Conservation (phyloP, 2,113 vertebrate genomes). For the Megaceryle torquata region DNA sequence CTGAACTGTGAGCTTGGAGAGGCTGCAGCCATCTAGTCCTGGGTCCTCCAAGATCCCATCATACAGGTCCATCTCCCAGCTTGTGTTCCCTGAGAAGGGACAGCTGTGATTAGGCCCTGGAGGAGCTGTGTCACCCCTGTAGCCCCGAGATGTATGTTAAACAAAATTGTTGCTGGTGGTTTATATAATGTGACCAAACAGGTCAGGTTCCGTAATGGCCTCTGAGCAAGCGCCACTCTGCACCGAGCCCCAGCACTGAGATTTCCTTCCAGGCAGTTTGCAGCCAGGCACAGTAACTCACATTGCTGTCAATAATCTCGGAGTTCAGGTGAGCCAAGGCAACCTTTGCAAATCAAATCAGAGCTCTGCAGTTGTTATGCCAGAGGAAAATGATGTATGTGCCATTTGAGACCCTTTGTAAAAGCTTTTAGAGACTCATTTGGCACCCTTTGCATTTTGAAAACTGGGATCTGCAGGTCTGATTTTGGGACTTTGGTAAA, state of each 20-base stretch:
- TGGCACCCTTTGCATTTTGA: not conserved
- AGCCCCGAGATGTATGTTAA: not conserved
- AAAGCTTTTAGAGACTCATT: not conserved
- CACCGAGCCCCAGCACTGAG: not conserved
- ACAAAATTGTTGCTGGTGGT: not conserved
- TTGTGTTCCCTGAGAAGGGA: not conserved
- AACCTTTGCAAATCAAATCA: not conserved
- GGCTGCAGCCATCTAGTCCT: rapidly evolving
- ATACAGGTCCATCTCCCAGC: rapidly evolving
- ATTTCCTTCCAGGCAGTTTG: not conserved
- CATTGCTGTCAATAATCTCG: not conserved
- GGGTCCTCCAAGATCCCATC: not conserved
- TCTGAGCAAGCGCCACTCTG: not conserved
- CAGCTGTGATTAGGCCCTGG: not conserved
- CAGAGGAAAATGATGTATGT: not conserved
- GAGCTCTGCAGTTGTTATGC: not conserved
- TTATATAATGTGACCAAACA: not conserved
- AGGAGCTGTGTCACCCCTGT: rapidly evolving
- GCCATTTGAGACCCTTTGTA: not conserved
- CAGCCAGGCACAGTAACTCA: rapidly evolving
- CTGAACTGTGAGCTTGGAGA: not conserved
- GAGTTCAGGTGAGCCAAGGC: not conserved
- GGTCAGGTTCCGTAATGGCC: not conserved
- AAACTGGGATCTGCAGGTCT: not conserved
- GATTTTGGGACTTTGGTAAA: not conserved